Conservation (phyloP, 1,140 invertebrate genomes). For the Phocides pigmalion region DNA sequence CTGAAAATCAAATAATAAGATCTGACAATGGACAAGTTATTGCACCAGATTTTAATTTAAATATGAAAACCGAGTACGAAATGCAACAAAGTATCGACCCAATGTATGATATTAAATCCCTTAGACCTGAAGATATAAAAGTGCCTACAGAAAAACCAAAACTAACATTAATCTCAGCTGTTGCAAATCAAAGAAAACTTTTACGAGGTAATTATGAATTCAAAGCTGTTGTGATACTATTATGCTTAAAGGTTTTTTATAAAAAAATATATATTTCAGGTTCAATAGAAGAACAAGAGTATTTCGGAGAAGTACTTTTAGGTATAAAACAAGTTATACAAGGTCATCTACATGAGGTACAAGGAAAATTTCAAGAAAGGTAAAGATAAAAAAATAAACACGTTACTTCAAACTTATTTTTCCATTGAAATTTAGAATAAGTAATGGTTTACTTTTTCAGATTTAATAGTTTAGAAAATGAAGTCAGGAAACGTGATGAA, state of each 20-base stretch:
- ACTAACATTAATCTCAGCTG: conserved; percentile 75
- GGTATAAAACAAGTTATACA: conserved; percentile 92
- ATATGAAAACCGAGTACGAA: conserved; percentile 56
- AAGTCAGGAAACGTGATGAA: conserved; percentile 90
- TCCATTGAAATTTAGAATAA: background rate
- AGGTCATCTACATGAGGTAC: conserved; percentile 87
- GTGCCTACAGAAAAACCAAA: conserved; percentile 79
- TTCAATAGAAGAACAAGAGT: conserved; percentile 88
- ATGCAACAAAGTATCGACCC: conserved; percentile 58
- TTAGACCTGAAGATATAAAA: conserved; percentile 79
- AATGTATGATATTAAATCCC: conserved; percentile 60
- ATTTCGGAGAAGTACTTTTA: conserved; percentile 89
- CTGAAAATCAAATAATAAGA: conserved; percentile 50
- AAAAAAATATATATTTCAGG: conserved; percentile 60
- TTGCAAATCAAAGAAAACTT: conserved; percentile 79
- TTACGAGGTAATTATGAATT: conserved; percentile 68
- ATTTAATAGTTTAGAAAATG: conserved; percentile 89
- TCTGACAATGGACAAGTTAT: conserved; percentile 38
- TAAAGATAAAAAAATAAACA: conserved; percentile 36
- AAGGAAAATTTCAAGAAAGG: conserved; percentile 87
- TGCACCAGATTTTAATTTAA: conserved; percentile 46
- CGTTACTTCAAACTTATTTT: no score
- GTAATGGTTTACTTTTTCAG: conserved; percentile 57
- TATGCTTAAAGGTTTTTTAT: background rate
- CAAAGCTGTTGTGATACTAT: conserved; percentile 11